A percentile compares a stretch with the other conserved stretches of the same genome.
These are phyloP conservation scores for Troides helena DNA, from an alignment of 2,888 invertebrate species.

Conservation along the genomic window DNA sequence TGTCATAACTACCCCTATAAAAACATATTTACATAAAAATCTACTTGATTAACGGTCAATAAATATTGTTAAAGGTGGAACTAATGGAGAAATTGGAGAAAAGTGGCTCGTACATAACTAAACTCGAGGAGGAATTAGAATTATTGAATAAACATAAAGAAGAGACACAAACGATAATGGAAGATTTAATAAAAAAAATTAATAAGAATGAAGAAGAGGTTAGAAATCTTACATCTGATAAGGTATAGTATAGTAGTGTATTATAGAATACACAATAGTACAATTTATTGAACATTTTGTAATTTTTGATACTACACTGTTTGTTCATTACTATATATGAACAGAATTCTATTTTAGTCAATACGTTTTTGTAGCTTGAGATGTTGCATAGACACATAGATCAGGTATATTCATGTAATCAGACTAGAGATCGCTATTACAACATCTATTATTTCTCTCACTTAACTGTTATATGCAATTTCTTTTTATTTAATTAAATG, in stretches of 20 bases:
- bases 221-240: conserved; percentile 33
- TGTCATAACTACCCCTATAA: not conserved
- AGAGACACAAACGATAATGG: conserved; percentile 56
- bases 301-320: not conserved
- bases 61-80: conserved; percentile 54
- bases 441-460: no score
- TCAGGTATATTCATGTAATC: no score
- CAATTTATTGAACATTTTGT: not conserved
- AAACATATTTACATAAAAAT: not conserved
- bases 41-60: not conserved
- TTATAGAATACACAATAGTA: not conserved
- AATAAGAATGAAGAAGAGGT: conserved; percentile 35
- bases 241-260: conserved; percentile 28
- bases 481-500: no score
- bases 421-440: no score
- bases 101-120: conserved; percentile 46
- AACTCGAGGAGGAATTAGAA: conserved; percentile 57
- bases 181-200: conserved; percentile 50
- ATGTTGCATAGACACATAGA: no score
- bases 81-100: conserved; percentile 68
- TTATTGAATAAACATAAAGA: conserved; percentile 43
- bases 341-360: no score
- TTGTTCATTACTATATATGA: no score
- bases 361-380: no score
- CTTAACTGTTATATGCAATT: no score